These are phyloP conservation scores for Oxyruncus cristatus DNA, from an alignment of 2,113 vertebrate genomes.

Conservation along the genomic window DNA sequence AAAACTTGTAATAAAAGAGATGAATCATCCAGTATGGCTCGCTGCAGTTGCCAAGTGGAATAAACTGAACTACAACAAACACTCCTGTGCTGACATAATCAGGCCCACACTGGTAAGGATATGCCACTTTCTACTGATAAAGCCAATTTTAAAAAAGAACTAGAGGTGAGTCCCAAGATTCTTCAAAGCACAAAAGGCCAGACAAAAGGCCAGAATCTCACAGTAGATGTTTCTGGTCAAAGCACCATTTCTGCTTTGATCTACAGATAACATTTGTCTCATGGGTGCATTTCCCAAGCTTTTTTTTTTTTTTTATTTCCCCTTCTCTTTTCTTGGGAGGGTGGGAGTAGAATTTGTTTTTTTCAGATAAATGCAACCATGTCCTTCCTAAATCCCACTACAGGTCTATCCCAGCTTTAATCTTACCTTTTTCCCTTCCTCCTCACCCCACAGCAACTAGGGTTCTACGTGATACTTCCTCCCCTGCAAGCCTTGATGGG, in stretches of 20 bases:
- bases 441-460: neutral
- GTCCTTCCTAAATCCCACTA: neutral
- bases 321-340: neutral
- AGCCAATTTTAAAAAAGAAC: neutral
- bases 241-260: neutral
- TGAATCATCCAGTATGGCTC: neutral
- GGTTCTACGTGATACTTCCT: neutral
- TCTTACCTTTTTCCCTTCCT: neutral
- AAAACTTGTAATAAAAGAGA: neutral
- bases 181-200: neutral
- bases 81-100: neutral
- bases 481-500: neutral
- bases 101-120: neutral
- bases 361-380: neutral
- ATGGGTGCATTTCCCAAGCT: neutral
- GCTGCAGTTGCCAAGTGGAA: neutral
- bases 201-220: neutral
- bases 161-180: neutral
- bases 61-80: neutral
- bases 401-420: neutral
- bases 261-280: neutral
- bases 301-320: neutral
- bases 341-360: neutral
- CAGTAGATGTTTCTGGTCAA: neutral
- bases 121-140: neutral